Percentiles rank a stretch among this genome's conserved stretches.
Evolutionary conservation across 2,113 vertebrate genomes (phyloP).

Genomic region (Penelope pileata): DNA sequence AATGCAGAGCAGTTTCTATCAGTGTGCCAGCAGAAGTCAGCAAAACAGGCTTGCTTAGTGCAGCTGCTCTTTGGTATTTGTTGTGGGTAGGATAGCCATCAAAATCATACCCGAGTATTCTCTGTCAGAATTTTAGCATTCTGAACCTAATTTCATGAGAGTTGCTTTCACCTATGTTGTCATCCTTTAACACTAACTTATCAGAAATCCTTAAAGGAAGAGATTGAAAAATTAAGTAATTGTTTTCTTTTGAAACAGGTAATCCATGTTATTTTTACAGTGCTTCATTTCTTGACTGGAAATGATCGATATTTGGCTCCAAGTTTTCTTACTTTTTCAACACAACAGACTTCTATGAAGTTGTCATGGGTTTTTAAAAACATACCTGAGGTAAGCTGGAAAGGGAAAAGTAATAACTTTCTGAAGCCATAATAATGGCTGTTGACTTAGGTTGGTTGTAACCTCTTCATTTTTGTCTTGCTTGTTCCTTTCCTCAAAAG

Average conservation of each 20-base stretch:
- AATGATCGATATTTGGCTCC: conserved; percentile 81
- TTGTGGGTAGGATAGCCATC: neutral
- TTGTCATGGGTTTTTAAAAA: conserved; percentile 88
- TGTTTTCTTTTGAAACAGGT: conserved; percentile 75
- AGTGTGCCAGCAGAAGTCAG: neutral
- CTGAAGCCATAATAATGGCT: neutral
- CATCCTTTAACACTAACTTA: neutral
- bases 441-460: neutral
- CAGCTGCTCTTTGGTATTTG: neutral
- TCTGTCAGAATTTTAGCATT: neutral
- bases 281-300: conserved; percentile 87
- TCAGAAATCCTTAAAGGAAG: neutral
- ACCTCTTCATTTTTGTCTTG: neutral
- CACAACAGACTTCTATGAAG: conserved; percentile 89
- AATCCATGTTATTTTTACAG: conserved; percentile 80
- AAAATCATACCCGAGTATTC: neutral
- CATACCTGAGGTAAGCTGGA: conserved; percentile 80
- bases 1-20: neutral
- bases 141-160: neutral
- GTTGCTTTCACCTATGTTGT: neutral
- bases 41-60: neutral
- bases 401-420: neutral
- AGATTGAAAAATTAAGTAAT: neutral
- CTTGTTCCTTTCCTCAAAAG: neutral
- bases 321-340: conserved; percentile 87